Evolutionary conservation across 1,140 invertebrate genomes (phyloP), one percentile per base, ranked within the genome.

Genomic region (Bilobella aurantiaca): DNA sequence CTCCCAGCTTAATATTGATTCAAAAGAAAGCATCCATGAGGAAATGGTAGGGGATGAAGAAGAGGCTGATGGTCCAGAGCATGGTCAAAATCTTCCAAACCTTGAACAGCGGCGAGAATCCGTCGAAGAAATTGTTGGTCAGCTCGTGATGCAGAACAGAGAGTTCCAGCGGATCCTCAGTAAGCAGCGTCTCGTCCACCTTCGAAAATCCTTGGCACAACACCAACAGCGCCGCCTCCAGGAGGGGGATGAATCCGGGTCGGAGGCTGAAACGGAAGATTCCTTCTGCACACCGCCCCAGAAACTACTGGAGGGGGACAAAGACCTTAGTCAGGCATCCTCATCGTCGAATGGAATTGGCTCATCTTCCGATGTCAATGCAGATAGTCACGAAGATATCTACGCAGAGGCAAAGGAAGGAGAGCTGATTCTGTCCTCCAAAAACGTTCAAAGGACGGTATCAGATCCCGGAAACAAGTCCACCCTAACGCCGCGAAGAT

Each of bases 71-170:
- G 68, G 67, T 47, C 67, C 62, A 27, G 5, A 42, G 47, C 60
- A 64, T 29, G 67, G 65, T 29, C 42, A 65, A 23, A n/a, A 53
- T 8, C 34, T 29, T 5, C 46, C 64, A 25, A 64, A 49, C 62
- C 61, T 65, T 29, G 70, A 72, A 74, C 63, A 74, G 72, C 34
- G 74, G 75, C 58, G 74, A 73, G 65, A 80, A 84, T 77, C 86
- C 83, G 78, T 89, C 32, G 87, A 89, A 72, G 83, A 88, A 74
- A 90, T 93, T 31, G 88, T 92, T 27, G 84, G 87, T 18, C 87
- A 91, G 74, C 79, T 92, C 23, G 78, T 92, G 1, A 87, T 90
- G 82, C 86, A 91, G 73, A 91, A 88, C 73, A 82, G 87, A 71
- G 88, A 91, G 70, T 90, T 91, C 66, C 87, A 91, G 68, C 85